phyloP scores from a whole-genome alignment of 2,888 invertebrate genomes.

The Limenitis arthemis region DNA sequence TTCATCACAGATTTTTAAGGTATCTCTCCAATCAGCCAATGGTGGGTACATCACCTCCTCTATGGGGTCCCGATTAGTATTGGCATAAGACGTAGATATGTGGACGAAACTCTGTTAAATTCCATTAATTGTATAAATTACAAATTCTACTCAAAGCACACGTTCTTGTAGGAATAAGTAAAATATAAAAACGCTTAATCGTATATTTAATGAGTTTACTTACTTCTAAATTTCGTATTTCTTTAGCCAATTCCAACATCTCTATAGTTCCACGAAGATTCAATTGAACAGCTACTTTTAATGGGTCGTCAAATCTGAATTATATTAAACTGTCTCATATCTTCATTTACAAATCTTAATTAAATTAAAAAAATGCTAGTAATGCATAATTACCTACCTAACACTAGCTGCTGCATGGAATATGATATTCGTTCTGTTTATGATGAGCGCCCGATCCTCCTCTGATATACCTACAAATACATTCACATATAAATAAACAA shows the following conservation, averaged over 20 bases:
- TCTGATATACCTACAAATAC: constrained; percentile 61
- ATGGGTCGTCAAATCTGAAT: constrained; percentile 82
- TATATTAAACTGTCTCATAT: no score
- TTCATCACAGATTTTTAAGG: no score
- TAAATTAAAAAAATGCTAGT: no score
- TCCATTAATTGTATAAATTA: not conserved
- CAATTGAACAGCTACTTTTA: constrained; percentile 74
- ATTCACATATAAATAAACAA: not conserved
- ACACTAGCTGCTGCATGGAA: constrained; percentile 88
- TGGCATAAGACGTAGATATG: constrained; percentile 90
- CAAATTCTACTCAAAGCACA: no score
- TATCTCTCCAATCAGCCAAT: no score
- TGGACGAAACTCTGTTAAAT: constrained; percentile 73
- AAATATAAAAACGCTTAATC: constrained; percentile 19
- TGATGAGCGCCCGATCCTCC: constrained; percentile 56
- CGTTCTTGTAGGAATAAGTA: not conserved
- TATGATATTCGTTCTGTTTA: constrained; percentile 76
- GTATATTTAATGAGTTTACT: no score
- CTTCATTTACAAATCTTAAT: no score
- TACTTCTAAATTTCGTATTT: constrained; percentile 66
- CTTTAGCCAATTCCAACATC: constrained; percentile 71
- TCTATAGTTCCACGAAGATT: constrained; percentile 79
- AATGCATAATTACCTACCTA: no score
- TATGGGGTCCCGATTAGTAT: no score
- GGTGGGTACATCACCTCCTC: no score